Evolutionary conservation across 2,888 invertebrate genomes (phyloP), one percentile per base, ranked within the genome.

Genomic region (Muscina levida): DNA sequence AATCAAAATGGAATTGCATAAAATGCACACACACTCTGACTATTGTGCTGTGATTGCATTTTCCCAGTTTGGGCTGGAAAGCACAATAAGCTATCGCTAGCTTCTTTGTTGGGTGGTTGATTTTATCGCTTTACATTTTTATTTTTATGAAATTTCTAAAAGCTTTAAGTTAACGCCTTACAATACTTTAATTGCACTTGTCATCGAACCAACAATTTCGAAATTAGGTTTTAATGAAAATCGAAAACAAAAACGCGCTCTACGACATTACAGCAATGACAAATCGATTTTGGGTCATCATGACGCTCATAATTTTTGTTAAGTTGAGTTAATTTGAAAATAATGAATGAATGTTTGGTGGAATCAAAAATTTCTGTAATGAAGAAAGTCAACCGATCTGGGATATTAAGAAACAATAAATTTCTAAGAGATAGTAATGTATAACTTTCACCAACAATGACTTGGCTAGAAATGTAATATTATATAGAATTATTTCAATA

Each of bases 11-110:
- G 51, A n/a, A n/a, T 51, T 22, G 22, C 24, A 22, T 22, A 53
- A 53, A 53, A 2, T 53, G 53, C 24, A 53, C 4, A 22, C 24
- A 5, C 31, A 5, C 8, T 31, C 31, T 31, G 31, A n/a, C n/a
- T n/a, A n/a, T 48, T 53, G 22, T 24, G 53, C 22, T 24, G 24
- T 13, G 24, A 53, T 53, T 53, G 53, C 53, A 53, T 53, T 53
- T 53, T 13, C 24, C 13, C 13, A 1, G 31, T 31, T 31, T 31
- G 31, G 31, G 31, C n/a, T n/a, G n/a, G n/a, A n/a, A n/a, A n/a
- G n/a, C n/a, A n/a, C n/a, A n/a, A n/a, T n/a, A n/a, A n/a, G n/a
- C n/a, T n/a, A n/a, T n/a, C n/a, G n/a, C n/a, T n/a, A n/a, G n/a
- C n/a, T n/a, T n/a, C n/a, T n/a, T n/a, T n/a, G n/a, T n/a, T n/a